Base-by-base conservation (phyloP, 2,888 invertebrate species). In the Ypsolopha sequella region DNA sequence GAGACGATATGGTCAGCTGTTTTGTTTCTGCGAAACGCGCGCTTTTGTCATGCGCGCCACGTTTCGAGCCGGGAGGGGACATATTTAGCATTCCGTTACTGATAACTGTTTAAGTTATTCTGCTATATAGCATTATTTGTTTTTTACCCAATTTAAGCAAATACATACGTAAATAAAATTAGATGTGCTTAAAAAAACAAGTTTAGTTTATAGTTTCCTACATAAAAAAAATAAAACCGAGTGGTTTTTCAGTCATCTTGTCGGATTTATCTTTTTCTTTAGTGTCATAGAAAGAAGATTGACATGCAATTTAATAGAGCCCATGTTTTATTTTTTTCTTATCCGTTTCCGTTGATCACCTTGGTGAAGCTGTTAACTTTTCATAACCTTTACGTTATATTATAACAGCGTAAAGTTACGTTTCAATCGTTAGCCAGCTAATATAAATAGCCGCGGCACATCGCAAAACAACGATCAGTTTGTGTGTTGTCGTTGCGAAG, bases 1-100 rank as follows among this genome's bases (percentile, higher is more conserved):
- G 4, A 2, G 24, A 2, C 24, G 24, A 24, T 24, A 13, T 36
- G 36, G 11, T 47, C 47, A 47, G 47, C 47, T 47, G 47, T 47
- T 47, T 13, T 24, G 24, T 24, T 24, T 13, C 13, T 10, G 13
- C 11, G 36, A 36, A 34, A 36, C 54, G 55, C 54, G 52, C 48
- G 54, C 34, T 54, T 51, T 62, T 63, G 70, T 54, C 80, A 77
- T 80, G 81, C 81, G 81, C 72, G 73, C 74, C 66, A 67, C 66
- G 65, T 55, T 56, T 56, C 38, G 11, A 3, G 24, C 41, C 7
- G 43, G n/a, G 43, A 43, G 11, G 43, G 24, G 24, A 3, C 2
- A 4, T 24, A 24, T 24, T 24, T 24, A 24, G 24, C 24, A 24
- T 55, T 8, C 2, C 43, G 43, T 43, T 43, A 13, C 43, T 14